Base-by-base conservation (phyloP, 2,797 vertebrate species). In the Tragopan temminckii region DNA sequence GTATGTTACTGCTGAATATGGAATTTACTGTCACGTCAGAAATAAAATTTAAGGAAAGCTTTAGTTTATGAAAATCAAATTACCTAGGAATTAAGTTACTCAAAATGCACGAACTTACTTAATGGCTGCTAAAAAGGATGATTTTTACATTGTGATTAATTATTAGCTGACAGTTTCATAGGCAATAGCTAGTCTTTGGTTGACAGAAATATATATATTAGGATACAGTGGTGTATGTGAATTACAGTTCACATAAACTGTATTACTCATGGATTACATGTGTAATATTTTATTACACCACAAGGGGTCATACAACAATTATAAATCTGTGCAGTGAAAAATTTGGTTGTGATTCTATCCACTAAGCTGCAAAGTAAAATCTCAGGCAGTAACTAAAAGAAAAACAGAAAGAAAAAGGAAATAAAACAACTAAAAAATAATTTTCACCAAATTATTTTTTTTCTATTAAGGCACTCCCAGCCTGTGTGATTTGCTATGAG, bases 291-390 rank as follows among this genome's bases (percentile, higher is more conserved):
- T 71, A 29, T 78, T 89, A 1, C 0, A 78, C 96, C 98, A 97
- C 95, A 78, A 97, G 97, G 85, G 95, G 97, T 97, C 97, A 93
- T 3, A 95, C 80, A 90, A 52, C 52, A 92, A 88, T 95, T 92
- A 88, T 59, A 95, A 94, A 97, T 96, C 76, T 75, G 13, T 8
- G 29, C 43, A 27, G 24, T 46, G 27, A 38, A 55, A 78, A 88
- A 89, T 31, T 7, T n/a, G 25, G 16, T 62, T 66, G 31, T 31
- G 24, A 17, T 76, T 92, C 71, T 61, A 5, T 62, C 62, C 64
- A 61, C 24, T 78, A 38, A 78, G 74, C 31, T 74, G 15, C 77
- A 14, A 94, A 80, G 62, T 92, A 91, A 91, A 90, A 92, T 83
- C 55, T 82, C 61, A 50, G 80, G 55, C 85, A 84, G 16, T 69